These are phyloP conservation scores for Acanthornis magna DNA, from an alignment of 2,797 vertebrate genomes.

Conservation along the genomic window DNA sequence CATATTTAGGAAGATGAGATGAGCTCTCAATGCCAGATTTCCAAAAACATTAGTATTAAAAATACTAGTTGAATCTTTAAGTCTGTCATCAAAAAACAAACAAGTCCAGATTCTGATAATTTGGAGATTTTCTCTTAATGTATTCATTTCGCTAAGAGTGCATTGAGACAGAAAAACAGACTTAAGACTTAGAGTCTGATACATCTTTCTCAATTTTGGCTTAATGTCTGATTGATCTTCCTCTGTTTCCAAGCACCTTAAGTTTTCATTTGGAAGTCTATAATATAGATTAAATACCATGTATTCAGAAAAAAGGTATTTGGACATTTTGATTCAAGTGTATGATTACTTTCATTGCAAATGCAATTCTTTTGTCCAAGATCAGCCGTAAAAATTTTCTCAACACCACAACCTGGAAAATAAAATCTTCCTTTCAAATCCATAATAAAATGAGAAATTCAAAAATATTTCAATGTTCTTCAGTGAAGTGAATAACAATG, in stretches of 20 bases:
- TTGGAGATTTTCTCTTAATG: not conserved
- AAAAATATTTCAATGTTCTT: not conserved
- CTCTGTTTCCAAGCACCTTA: not conserved
- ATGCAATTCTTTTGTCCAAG: not conserved
- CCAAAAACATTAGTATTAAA: not conserved
- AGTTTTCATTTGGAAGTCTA: not conserved
- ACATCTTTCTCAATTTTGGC: not conserved
- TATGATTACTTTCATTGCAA: not conserved
- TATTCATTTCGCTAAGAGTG: not conserved
- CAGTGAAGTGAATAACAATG: not conserved
- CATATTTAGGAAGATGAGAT: not conserved
- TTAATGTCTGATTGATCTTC: not conserved
- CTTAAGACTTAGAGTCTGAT: not conserved
- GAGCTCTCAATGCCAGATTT: not conserved
- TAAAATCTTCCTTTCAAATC: not conserved
- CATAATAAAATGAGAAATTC: not conserved
- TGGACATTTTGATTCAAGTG: not conserved
- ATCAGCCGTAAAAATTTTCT: not conserved
- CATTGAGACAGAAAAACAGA: not conserved
- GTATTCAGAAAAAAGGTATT: not conserved
- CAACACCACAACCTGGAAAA: not conserved
- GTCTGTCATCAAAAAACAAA: not conserved
- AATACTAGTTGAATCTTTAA: not conserved
- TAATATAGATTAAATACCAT: not conserved
- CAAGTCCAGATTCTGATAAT: not conserved